Evolutionary conservation across 1,140 invertebrate species (phyloP), one percentile per base, ranked within the genome.

Genomic region (Nebria ingens): DNA sequence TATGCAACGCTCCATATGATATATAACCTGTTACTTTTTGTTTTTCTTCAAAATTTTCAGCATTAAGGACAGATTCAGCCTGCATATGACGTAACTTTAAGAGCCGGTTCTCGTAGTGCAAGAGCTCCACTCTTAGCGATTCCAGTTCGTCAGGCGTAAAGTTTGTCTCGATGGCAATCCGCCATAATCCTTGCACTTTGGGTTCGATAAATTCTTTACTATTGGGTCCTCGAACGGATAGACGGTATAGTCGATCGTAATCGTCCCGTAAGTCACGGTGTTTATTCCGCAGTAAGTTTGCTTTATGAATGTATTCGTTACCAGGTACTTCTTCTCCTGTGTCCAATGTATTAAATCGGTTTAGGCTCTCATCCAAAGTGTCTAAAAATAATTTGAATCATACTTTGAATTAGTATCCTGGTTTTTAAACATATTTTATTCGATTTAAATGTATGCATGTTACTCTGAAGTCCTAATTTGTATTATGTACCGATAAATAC

Each of bases 131-230:
- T 74, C 86, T 87, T 40, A 97, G 76, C 2, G 91, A 92, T 58
- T 83, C 79, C 6, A 95, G 70, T 76, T 96, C 91, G 60, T 86
- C 79, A 2, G 79, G 70, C 38, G 83, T 83, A 68, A 96, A 95
- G 68, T 91, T 86, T 21, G 82, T 80, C 58, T 85, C 78, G 12
- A 85, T 65, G 1, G 91, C 93, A 45, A 89, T 73, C 61, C 80
- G 81, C 92, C 92, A 97, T 21, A 97, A 71, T 2, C 83, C 84
- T 70, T 91, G 84, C 1, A 95, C 91, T 75, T 91, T 89, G 0
- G 87, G 86, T 65, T 96, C 91, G 17, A 89, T 78, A 69, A 97
- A 96, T 61, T 93, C 89, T 66, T 81, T 83, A 59, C 84, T 87
- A 55, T 83, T 80, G 1, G 87, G 86, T 17, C 86, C 85, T 71